Percentiles rank a stretch among this genome's conserved stretches.
Conservation (phyloP, 92 coral and sea anemone species). For the Metridium senile region DNA sequence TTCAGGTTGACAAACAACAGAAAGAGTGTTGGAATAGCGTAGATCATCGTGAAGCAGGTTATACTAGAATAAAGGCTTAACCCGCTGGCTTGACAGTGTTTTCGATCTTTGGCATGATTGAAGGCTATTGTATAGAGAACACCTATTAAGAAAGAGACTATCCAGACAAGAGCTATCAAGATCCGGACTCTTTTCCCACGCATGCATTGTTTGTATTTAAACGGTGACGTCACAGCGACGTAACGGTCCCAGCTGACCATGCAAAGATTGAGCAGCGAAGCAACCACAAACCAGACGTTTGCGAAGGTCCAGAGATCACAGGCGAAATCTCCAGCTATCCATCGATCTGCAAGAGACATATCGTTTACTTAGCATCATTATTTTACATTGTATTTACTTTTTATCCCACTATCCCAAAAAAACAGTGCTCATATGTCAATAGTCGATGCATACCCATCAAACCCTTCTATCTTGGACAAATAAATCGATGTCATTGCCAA, state of each 20-base stretch:
- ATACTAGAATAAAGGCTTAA: constrained; percentile 34
- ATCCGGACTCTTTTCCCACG: constrained; percentile 30
- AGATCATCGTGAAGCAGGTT: constrained; percentile 19
- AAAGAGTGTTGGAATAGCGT: constrained; percentile 50
- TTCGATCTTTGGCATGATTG: constrained; percentile 23
- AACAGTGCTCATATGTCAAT: no score
- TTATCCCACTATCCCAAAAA: no score
- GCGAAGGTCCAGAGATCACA: constrained; percentile 63
- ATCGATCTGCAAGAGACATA: constrained; percentile 41
- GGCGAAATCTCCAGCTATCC: constrained; percentile 62
- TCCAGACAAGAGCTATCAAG: constrained; percentile 64
- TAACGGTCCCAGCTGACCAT: constrained; percentile 81
- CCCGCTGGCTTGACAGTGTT: constrained; percentile 49
- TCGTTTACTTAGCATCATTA: no score
- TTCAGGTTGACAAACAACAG: constrained; percentile 68
- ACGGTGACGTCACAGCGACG: constrained; percentile 74
- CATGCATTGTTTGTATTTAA: constrained; percentile 63
- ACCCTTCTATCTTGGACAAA: no score
- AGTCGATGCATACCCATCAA: no score
- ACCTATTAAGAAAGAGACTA: constrained; percentile 17
- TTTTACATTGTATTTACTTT: no score
- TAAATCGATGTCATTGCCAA: no score
- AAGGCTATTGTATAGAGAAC: constrained; percentile 16
- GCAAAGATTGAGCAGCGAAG: constrained; percentile 69
- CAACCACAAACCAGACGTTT: constrained; percentile 56